Evolutionary conservation across 1,140 invertebrate species (phyloP).

Genomic region (Neotoxoptera formosana): DNA sequence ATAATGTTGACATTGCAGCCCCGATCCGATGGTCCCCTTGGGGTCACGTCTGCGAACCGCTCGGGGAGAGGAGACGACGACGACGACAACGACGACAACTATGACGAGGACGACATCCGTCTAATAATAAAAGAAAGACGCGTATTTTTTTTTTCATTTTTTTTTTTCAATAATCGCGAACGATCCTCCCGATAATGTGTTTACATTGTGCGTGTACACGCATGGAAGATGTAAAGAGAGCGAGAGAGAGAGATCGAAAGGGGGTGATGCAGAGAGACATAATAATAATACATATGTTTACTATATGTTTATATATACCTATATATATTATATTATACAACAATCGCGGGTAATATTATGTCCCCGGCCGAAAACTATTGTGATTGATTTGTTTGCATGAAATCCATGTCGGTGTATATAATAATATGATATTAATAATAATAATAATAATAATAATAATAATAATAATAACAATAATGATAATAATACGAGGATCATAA

Average conservation of each 20-base stretch:
- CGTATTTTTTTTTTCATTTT: constrained; percentile 15
- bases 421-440: constrained; percentile 13
- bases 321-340: not conserved
- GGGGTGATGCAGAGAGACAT: not conserved
- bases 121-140: constrained; percentile 56
- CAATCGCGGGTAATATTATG: constrained; percentile 29
- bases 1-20: constrained; percentile 55
- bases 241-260: too few species aligned
- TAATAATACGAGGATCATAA: constrained; percentile 3
- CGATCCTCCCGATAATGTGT: constrained; percentile 50
- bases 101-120: constrained; percentile 40
- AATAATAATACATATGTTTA: constrained; percentile 3
- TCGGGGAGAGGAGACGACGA: not conserved
- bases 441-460: constrained; percentile 4
- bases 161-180: constrained; percentile 55
- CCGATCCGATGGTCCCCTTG: constrained; percentile 38
- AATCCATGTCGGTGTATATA: constrained; percentile 12
- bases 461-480: not conserved
- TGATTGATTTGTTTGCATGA: constrained; percentile 41
- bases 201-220: constrained; percentile 36
- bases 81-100: not conserved
- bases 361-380: constrained; percentile 42
- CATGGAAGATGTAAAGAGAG: not conserved
- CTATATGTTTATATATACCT: not conserved
- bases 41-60: constrained; percentile 22